Percentiles rank a stretch among this genome's conserved stretches.
These are phyloP conservation scores for Panulirus ornatus DNA, from an alignment of 1,140 invertebrate genomes.

Conservation along the genomic window DNA sequence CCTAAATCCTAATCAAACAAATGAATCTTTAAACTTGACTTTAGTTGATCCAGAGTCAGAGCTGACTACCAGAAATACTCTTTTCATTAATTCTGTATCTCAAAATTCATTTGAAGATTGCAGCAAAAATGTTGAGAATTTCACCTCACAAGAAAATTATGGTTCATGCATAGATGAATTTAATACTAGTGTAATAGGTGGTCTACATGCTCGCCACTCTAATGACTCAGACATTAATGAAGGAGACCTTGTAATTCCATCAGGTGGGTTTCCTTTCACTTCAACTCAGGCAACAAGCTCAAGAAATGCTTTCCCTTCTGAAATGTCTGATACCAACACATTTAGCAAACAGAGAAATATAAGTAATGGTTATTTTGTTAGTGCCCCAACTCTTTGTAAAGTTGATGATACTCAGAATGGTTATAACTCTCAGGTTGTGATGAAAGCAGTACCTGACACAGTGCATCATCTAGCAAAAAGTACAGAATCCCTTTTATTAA, in stretches of 20 bases:
- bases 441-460: not conserved
- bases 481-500: constrained; percentile 22
- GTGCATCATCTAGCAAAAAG: constrained; percentile 1
- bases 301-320: not conserved
- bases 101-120: not conserved
- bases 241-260: not conserved
- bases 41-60: not conserved
- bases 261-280: constrained; percentile 24
- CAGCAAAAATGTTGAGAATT: not conserved
- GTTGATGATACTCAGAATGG: too few species aligned
- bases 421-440: not conserved
- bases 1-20: not conserved
- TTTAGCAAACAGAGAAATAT: not conserved
- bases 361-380: not conserved
- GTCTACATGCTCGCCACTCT: not conserved
- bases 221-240: not conserved
- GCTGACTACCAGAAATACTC: not conserved
- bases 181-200: not conserved
- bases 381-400: not conserved
- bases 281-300: constrained; percentile 38
- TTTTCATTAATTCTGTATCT: not conserved
- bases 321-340: not conserved
- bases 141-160: not conserved
- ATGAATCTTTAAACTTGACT: not conserved
- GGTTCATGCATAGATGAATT: not conserved